These are phyloP conservation scores for Diadema setosum DNA, from an alignment of 35 echinoderm and acorn worm species.

Conservation along the genomic window DNA sequence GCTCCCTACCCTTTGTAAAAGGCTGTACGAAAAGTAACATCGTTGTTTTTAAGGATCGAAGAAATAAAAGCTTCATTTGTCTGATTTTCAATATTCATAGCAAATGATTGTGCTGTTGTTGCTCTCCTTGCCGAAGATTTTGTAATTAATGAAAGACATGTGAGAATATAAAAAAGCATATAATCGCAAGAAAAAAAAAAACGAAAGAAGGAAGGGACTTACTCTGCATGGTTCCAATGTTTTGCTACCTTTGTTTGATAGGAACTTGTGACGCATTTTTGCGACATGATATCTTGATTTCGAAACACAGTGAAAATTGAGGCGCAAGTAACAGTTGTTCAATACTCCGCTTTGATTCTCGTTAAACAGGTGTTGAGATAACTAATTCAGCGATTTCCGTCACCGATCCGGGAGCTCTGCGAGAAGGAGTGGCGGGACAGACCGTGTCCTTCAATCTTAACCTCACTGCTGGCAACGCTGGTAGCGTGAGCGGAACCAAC, in stretches of 20 bases:
- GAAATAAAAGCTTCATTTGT: no score
- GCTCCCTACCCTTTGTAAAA: no score
- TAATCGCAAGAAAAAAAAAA: not conserved
- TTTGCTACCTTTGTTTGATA: not conserved
- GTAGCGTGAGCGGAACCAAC: slow-evolving; percentile 4
- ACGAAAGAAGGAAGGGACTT: not conserved
- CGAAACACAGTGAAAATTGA: no score
- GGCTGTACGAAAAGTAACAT: no score
- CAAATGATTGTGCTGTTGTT: no score
- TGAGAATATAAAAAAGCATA: no score
- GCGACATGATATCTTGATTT: no score
- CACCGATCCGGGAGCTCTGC: not conserved
- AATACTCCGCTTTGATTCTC: not conserved
- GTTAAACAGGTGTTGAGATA: slow-evolving; percentile 58
- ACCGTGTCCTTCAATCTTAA: not conserved
- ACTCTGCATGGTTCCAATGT: not conserved
- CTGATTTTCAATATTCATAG: no score
- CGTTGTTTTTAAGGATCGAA: no score
- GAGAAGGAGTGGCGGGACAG: not conserved
- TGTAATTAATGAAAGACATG: no score
- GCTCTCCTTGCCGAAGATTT: no score
- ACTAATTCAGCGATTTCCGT: slow-evolving; percentile 5
- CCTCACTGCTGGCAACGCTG: slow-evolving; percentile 12
- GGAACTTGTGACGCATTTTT: not conserved
- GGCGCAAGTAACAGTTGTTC: not conserved